Evolutionary conservation across 2,797 vertebrate species (phyloP), one percentile per base, ranked within the genome.

Genomic region (Perodicticus potto): DNA sequence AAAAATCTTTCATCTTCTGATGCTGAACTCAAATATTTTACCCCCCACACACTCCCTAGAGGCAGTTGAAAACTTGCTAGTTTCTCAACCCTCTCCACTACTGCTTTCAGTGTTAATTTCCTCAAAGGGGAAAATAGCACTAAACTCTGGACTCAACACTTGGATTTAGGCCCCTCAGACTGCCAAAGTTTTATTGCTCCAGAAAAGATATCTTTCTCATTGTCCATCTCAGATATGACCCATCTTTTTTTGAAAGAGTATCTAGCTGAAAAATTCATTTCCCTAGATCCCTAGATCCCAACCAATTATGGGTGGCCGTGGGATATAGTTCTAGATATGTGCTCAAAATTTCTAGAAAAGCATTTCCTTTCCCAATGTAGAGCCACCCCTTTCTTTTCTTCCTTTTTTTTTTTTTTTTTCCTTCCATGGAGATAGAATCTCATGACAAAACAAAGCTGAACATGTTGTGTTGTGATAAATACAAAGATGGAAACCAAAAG

Each of bases 271-370:
- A 95, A 61, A 27, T 3, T 80, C 19, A 59, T 89, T 91, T 89
- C 29, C 76, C n/a, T 96, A 74, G 9, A 88, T 91, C 59, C 32
- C 12, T 96, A 74, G 9, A 88, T 92, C 65, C 27, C 12, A 19
- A 93, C 55, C 9, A 85, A 22, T 43, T 84, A 76, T 19, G 49
- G 37, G 16, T 76, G n/a, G 7, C 63, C 67, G 74, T 43, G 37
- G 81, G n/a, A 83, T 86, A 76, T 29, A 70, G 25, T 65, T 83
- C 43, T 67, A 92, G 78, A 80, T 12, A 49, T 45, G 76, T 13
- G 7, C 7, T 93, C 55, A 86, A 72, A 49, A 83, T 83, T 86
- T 73, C 55, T 84, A 92, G 78, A 67, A 93, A 95, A 85, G 22
- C 27, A n/a, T 63, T 77, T 90, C 17, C 86, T 92, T 90, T 82